Evolutionary conservation across 2,888 invertebrate species (phyloP).

Genomic region (Hipparchia sbordonii): DNA sequence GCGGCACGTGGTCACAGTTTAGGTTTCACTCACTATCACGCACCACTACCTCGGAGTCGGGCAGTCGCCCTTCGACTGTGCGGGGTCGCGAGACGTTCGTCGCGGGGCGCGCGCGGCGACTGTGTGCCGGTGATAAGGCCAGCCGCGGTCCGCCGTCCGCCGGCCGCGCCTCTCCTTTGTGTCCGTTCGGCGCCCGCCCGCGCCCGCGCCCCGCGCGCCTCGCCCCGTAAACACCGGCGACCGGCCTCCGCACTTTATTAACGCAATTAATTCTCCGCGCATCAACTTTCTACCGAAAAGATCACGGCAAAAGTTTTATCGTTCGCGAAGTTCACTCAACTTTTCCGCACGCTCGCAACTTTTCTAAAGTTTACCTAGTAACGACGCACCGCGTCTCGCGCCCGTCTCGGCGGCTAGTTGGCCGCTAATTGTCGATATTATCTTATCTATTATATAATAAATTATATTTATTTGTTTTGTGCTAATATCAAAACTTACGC

Average conservation of each 20-base stretch:
- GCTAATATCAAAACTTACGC: too few species aligned
- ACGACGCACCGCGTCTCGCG: slow-evolving; percentile 58
- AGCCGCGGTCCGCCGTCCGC: slow-evolving; percentile 68
- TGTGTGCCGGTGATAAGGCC: slow-evolving; percentile 77
- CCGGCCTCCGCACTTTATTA: slow-evolving; percentile 72
- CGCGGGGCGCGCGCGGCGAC: slow-evolving; percentile 73
- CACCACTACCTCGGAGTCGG: slow-evolving; percentile 51
- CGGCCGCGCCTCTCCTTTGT: slow-evolving; percentile 80
- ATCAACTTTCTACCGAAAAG: slow-evolving; percentile 56
- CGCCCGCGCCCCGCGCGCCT: slow-evolving; percentile 54
- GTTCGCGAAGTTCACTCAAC: slow-evolving; percentile 45
- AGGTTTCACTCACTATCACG: slow-evolving; percentile 58
- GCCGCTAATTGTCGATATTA: neutral
- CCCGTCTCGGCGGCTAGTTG: slow-evolving; percentile 41
- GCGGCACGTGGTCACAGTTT: slow-evolving; percentile 62
- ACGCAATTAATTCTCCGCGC: slow-evolving; percentile 71
- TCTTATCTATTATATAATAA: neutral
- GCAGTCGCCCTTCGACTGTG: slow-evolving; percentile 16
- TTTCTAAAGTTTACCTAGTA: slow-evolving; percentile 62
- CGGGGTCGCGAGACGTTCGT: slow-evolving; percentile 57
- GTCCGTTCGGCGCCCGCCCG: slow-evolving; percentile 57
- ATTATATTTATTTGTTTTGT: neutral
- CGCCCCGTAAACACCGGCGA: slow-evolving; percentile 56
- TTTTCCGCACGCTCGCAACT: slow-evolving; percentile 53
- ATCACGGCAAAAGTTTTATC: slow-evolving; percentile 42